Conservation (phyloP, 1,140 invertebrate species). For the Achatina immaculata region DNA sequence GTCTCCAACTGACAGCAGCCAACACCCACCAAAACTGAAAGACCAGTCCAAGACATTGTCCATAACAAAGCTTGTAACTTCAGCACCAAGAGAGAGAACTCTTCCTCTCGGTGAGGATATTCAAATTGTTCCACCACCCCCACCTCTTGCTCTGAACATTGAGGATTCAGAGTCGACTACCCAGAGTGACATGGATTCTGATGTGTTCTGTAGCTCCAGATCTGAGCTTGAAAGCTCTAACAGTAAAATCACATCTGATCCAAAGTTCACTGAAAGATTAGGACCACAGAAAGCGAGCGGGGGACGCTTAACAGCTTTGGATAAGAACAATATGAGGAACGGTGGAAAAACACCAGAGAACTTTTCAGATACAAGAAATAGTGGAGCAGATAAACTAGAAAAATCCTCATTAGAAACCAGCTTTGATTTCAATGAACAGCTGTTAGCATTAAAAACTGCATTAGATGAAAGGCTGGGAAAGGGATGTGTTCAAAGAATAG, state of each 20-base stretch:
- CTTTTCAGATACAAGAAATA: neutral
- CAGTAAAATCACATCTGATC: too few relatives aligned
- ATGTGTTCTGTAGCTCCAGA: slow-evolving; percentile 41
- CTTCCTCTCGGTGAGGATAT: neutral
- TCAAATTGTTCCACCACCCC: slow-evolving; percentile 30
- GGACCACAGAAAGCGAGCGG: neutral
- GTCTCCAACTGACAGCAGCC: too few relatives aligned
- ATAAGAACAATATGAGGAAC: too few relatives aligned
- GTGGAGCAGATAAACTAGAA: neutral
- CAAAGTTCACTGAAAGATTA: too few relatives aligned
- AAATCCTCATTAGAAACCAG: neutral
- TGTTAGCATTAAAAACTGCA: neutral
- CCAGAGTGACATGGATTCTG: slow-evolving; percentile 46
- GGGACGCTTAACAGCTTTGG: neutral
- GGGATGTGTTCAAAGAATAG: too few relatives aligned
- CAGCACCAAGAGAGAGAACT: slow-evolving; percentile 8
- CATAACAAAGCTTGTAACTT: neutral
- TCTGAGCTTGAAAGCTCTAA: slow-evolving; percentile 37
- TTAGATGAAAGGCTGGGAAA: neutral
- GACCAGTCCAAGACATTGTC: neutral
- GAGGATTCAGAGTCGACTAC: slow-evolving; percentile 40
- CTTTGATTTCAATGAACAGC: slow-evolving; percentile 4
- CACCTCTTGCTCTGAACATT: slow-evolving; percentile 6
- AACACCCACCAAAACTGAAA: neutral
- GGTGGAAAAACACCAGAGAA: neutral